These are phyloP conservation scores for Drosophila recens DNA, from an alignment of 2,888 invertebrate genomes.

Conservation along the genomic window DNA sequence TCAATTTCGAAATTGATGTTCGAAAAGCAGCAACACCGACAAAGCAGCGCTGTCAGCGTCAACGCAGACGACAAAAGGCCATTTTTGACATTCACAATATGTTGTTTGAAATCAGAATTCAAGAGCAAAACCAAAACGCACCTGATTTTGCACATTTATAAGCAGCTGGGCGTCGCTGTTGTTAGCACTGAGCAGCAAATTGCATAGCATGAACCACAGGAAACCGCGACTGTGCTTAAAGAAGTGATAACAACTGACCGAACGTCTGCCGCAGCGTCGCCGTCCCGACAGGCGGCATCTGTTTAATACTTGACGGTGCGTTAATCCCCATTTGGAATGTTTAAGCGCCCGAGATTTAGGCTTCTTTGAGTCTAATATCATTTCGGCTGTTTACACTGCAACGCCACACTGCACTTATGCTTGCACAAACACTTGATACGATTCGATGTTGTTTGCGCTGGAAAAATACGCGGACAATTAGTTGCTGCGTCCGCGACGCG, in stretches of 20 bases:
- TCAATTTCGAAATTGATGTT: constrained; percentile 66
- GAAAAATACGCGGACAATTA: constrained; percentile 37
- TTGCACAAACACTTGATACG: constrained; percentile 6
- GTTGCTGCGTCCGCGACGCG: constrained; percentile 22
- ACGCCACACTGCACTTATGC: constrained; percentile 17
- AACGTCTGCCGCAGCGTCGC: constrained; percentile 36
- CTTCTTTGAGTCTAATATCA: constrained; percentile 44
- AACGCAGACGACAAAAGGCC: constrained; percentile 13
- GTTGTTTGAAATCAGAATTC: constrained; percentile 15
- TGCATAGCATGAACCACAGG: constrained; percentile 75
- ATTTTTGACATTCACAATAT: constrained; percentile 37
- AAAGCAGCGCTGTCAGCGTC: constrained; percentile 30
- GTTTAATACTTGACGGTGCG: constrained; percentile 29
- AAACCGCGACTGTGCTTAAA: constrained; percentile 68
- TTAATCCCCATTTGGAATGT: constrained; percentile 25
- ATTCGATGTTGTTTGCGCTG: constrained; percentile 34
- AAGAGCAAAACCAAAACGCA: constrained; percentile 77
- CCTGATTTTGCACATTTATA: constrained; percentile 92
- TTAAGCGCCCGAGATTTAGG: constrained; percentile 5
- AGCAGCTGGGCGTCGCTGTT: constrained; percentile 86
- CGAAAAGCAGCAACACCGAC: constrained; percentile 56
- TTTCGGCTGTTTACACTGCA: constrained; percentile 31
- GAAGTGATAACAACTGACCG: constrained; percentile 49
- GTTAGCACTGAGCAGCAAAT: constrained; percentile 70
- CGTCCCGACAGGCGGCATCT: constrained; percentile 38